Evolutionary conservation across 2,888 invertebrate species (phyloP), one percentile per base, ranked within the genome.

Genomic region (Leptinotarsa tumamoca): DNA sequence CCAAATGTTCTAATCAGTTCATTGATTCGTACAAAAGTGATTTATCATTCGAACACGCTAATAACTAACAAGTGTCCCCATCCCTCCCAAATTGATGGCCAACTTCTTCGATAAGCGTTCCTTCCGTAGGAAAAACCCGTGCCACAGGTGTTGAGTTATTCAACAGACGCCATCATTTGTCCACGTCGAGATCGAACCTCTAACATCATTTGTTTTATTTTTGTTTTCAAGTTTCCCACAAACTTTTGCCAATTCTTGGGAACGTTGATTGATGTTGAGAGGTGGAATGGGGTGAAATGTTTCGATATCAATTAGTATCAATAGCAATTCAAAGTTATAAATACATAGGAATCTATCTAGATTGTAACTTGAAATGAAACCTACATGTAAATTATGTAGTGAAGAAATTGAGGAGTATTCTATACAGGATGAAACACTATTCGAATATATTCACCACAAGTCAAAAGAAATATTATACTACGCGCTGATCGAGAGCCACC

Each of bases 81-180:
- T 5, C 43, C 43, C 63, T 43, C 7, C 43, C 10, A 63, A 27
- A 43, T 63, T 63, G 63, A 27, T 33, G 63, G 13, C 63, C 27
- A 63, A 63, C 63, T 63, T 63, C 33, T 63, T 63, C 63, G 18
- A 63, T 63, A 63, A 63, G 17, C 63, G 63, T 63, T 27, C 63
- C 63, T 63, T 63, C 43, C 63, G 13, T 33, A 43, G 15, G 10
- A 27, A 43, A 63, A 63, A 63, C 4, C n/a, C 63, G 33, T 63
- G 63, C 63, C 43, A 63, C 63, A 63, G 27, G 33, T 63, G 63
- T 43, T 63, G 63, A 63, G 63, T 63, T 63, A 63, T 63, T 63
- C 63, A 63, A 63, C 63, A 27, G n/a, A 63, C 43, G n/a, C 63
- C 33, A 63, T 63, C 63, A 63, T 63, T 63, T 63, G 63, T 63